Evolutionary conservation across 1,140 invertebrate genomes (phyloP), one percentile per base, ranked within the genome.

Genomic region (Eumeta japonica): DNA sequence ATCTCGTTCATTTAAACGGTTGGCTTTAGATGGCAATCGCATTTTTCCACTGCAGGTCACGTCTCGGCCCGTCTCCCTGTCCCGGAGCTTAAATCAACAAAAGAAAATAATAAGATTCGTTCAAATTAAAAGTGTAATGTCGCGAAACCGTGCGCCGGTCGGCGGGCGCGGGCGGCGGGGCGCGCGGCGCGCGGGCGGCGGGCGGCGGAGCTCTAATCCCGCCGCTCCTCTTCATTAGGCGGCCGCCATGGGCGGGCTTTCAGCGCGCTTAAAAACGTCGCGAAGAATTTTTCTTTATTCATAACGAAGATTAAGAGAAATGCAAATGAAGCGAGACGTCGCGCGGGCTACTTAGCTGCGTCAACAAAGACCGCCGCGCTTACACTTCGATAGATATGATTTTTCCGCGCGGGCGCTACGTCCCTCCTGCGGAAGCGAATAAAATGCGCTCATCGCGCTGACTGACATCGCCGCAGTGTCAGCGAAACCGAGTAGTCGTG

Each of bases 111-210:
- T 78, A 80, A 79, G 77, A 72, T 77, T 79, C 77, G 63, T 78
- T 79, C 76, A 80, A 81, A 81, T 81, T 81, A 81, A 81, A 81
- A 81, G 79, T 79, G 77, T 80, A 80, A 81, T 79, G 78, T 81
- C 75, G 64, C 54, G 62, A 65, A 62, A 68, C 60, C 62, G 53
- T 54, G 59, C 53, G 45, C 28, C 44, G 38, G 37, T 41, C 44
- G 30, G 53, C 40, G 50, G 46, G 55, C 40, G 45, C 53, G 59
- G 52, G 45, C 45, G 41, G 51, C 20, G 16, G n/a, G 16, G 33
- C 16, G 11, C 34, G 4, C 34, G 20, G n/a, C n/a, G 16, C 39
- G 13, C 14, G 27, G 11, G 16, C 16, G 13, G 17, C 9, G 14
- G 32, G 18, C 2, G 16, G 15, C 18, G 29, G 7, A 14, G n/a